phyloP scores from a whole-genome alignment of 2,113 vertebrate genomes.

The Fregata magnificens region DNA sequence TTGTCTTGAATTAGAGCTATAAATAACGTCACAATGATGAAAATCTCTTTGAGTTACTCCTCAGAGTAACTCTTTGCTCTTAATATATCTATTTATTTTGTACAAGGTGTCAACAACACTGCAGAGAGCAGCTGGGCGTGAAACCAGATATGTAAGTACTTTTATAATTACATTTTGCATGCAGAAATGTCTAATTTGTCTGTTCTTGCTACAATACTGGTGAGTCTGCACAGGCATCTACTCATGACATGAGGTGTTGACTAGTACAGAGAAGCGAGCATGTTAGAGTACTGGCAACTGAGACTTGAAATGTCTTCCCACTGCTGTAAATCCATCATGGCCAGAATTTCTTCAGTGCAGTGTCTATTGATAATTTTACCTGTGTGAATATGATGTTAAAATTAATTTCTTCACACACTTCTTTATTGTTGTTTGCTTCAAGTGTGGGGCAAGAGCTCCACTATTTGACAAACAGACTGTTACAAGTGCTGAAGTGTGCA shows the following conservation, averaged over 20 bases:
- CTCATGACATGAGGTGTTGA: neutral
- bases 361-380: neutral
- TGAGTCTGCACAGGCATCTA: neutral
- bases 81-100: constrained; percentile 7
- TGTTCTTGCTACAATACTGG: neutral
- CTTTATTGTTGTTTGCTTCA: neutral
- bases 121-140: constrained; percentile 83
- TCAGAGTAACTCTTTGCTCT: neutral
- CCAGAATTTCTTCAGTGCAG: neutral
- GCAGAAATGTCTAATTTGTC: neutral
- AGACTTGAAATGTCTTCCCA: neutral
- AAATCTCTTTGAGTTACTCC: neutral
- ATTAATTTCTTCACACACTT: neutral
- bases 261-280: neutral
- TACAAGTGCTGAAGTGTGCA: neutral
- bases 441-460: neutral
- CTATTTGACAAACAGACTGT: neutral
- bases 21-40: neutral
- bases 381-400: neutral
- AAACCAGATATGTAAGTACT: constrained; percentile 95
- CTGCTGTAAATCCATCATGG: neutral
- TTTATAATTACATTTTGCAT: neutral
- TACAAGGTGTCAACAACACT: constrained; percentile 63
- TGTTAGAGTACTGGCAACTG: neutral
- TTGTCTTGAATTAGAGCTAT: neutral